Percentiles rank a stretch among this genome's conserved stretches.
phyloP scores from a whole-genome alignment of 2,113 vertebrate genomes.

The Benthochromis sp. region DNA sequence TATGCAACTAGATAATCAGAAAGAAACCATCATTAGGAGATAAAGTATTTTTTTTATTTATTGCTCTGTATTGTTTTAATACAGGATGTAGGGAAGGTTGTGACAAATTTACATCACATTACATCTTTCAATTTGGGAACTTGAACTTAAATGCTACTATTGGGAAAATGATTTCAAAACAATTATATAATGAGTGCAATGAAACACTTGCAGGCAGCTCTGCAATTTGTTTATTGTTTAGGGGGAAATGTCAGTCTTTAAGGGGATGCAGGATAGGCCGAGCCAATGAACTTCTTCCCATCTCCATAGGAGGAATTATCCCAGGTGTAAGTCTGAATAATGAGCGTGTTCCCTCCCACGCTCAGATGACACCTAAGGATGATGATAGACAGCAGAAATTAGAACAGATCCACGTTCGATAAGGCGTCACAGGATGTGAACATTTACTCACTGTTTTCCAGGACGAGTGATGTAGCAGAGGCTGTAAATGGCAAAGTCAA shows the following conservation, averaged over 20 bases:
- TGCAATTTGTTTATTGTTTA: not conserved
- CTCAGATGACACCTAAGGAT: constrained; percentile 79
- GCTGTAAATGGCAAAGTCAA: constrained; percentile 86
- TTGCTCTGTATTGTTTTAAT: not conserved
- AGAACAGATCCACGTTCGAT: not conserved
- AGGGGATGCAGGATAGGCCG: constrained; percentile 76
- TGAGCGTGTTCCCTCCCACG: constrained; percentile 75
- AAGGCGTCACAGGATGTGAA: not conserved
- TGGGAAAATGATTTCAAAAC: not conserved
- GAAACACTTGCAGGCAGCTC: not conserved
- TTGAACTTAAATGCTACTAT: not conserved
- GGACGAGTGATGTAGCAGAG: constrained; percentile 88
- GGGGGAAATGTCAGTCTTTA: not conserved
- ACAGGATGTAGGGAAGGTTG: not conserved
- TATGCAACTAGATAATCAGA: not conserved
- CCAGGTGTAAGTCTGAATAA: constrained; percentile 88
- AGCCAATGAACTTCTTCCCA: constrained; percentile 82
- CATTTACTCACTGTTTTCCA: constrained; percentile 76
- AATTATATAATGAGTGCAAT: not conserved
- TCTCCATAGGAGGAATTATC: constrained; percentile 76
- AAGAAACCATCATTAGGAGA: not conserved
- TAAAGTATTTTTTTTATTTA: not conserved
- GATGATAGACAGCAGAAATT: not conserved
- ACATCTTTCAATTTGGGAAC: not conserved
- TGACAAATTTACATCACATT: not conserved